A percentile compares a stretch with the other conserved stretches of the same genome.
These are phyloP conservation scores for Sarcophaga subvicina DNA, from an alignment of 2,888 invertebrate species.

Conservation along the genomic window DNA sequence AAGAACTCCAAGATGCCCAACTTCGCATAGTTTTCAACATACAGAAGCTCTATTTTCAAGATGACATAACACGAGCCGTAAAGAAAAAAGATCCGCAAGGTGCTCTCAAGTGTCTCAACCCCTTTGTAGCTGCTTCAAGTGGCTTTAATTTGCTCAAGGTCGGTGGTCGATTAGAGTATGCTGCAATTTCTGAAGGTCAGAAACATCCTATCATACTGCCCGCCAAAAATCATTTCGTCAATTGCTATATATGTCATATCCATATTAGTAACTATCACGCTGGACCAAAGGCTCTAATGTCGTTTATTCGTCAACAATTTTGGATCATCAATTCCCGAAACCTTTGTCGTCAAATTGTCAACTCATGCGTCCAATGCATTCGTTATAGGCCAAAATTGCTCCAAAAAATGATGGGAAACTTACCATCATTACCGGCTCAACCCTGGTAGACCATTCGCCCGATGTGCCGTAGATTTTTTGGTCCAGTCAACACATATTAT, in stretches of 20 bases:
- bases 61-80: constrained; percentile 8
- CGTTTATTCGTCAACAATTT: constrained; percentile 41
- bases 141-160: constrained; percentile 51
- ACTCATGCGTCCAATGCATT: constrained; percentile 9
- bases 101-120: constrained; percentile 47
- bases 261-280: constrained; percentile 59
- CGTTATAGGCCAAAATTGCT: not conserved
- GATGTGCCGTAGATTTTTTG: not conserved
- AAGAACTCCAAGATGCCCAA: not conserved
- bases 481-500: constrained; percentile 3
- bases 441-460: not conserved
- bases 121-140: constrained; percentile 30
- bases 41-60: constrained; percentile 39
- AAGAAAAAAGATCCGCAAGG: not conserved
- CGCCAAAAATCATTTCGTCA: constrained; percentile 24
- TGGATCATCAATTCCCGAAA: constrained; percentile 56
- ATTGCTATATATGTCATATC: constrained; percentile 46
- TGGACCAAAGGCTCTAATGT: constrained; percentile 49
- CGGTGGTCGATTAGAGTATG: constrained; percentile 43
- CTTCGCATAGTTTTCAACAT: constrained; percentile 5
- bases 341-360: constrained; percentile 40
- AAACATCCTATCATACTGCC: constrained; percentile 44
- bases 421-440: not conserved
- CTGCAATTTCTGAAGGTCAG: not conserved
- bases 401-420: not conserved